phyloP scores from a whole-genome alignment of 2,888 invertebrate species.

The Dyspetes luteomarginatus region DNA sequence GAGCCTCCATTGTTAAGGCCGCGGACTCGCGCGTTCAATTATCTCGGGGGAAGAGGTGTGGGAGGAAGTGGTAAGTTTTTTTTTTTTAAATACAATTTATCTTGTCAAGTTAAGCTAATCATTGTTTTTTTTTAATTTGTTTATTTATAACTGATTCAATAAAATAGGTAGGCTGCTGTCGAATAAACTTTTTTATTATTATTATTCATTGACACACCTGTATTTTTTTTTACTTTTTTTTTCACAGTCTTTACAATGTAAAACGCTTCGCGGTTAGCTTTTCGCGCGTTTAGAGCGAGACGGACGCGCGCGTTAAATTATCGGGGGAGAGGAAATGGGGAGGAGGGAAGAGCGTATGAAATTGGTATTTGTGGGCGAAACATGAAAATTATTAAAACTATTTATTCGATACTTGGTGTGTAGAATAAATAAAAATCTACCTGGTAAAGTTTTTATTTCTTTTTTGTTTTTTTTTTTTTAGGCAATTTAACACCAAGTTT shows the following conservation, averaged over 20 bases:
- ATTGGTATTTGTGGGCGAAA: slow-evolving; percentile 40
- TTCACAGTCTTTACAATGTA: slow-evolving; percentile 76
- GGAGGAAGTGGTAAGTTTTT: slow-evolving; percentile 5
- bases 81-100: slow-evolving; percentile 8
- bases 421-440: slow-evolving; percentile 55
- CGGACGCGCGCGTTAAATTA: slow-evolving; percentile 60
- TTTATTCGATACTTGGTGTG: slow-evolving; percentile 15
- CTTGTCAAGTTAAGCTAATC: slow-evolving; percentile 34
- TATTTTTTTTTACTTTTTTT: slow-evolving; percentile 75
- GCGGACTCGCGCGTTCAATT: slow-evolving; percentile 64
- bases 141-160: slow-evolving; percentile 40
- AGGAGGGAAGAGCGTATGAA: slow-evolving; percentile 36
- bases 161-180: slow-evolving; percentile 47
- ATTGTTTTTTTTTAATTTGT: slow-evolving; percentile 12
- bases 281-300: slow-evolving; percentile 22
- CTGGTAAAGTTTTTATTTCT: too few species aligned
- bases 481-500: slow-evolving; percentile 47
- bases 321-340: slow-evolving; percentile 48
- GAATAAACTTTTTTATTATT: slow-evolving; percentile 36
- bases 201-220: slow-evolving; percentile 73
- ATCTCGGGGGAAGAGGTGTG: slow-evolving; percentile 50
- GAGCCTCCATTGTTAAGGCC: too few species aligned
- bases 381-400: slow-evolving; percentile 39
- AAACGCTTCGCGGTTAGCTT: slow-evolving; percentile 60
- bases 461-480: too few species aligned